Evolutionary conservation across 92 coral and sea anemone species (phyloP), one percentile per base, ranked within the genome.

Genomic region (Zoanthus sociatus): DNA sequence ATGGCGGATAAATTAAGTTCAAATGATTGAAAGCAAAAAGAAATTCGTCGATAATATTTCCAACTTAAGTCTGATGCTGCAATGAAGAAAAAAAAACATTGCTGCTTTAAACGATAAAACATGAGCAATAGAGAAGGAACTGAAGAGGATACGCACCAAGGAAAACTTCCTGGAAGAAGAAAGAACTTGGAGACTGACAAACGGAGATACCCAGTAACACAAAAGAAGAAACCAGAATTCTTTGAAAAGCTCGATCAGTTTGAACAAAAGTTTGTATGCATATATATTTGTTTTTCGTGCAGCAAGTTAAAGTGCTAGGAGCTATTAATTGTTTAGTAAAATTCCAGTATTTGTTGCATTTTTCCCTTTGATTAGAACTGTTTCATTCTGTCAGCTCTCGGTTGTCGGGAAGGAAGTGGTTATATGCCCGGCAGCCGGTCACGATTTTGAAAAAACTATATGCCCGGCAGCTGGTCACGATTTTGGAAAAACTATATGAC

Each of bases 171-270:
- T n/a, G 72, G 15, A 15, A 73, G 73, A 30, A 46, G 85, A 20
- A 51, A 6, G 18, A 66, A 81, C 42, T 15, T 37, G 3, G 85
- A 63, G 54, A 79, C 56, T 42, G 77, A 89, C 76, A 32, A 42
- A 46, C 10, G 74, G 85, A 67, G 75, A 44, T 74, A 73, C n/a
- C 17, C 69, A 42, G 61, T 54, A 31, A 53, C 71, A 61, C 90
- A 67, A 54, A 94, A 91, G 70, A 97, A 93, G 84, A 97, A 90
- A 73, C 76, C 89, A 48, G 96, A 95, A 18, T 97, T 95, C 84
- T 92, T 90, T 86, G 98, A 95, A 8, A 92, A 93, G 76, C 31
- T 90, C 63, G 98, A 93, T 44, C 92, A 87, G 78, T 78, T 93
- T 26, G 95, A 95, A 68, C 95, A 96, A 82, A 96, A 93, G 99